Percentiles rank a stretch among this genome's conserved stretches.
phyloP scores from a whole-genome alignment of 1,140 invertebrate species.

The Ceratosolen fusciceps region DNA sequence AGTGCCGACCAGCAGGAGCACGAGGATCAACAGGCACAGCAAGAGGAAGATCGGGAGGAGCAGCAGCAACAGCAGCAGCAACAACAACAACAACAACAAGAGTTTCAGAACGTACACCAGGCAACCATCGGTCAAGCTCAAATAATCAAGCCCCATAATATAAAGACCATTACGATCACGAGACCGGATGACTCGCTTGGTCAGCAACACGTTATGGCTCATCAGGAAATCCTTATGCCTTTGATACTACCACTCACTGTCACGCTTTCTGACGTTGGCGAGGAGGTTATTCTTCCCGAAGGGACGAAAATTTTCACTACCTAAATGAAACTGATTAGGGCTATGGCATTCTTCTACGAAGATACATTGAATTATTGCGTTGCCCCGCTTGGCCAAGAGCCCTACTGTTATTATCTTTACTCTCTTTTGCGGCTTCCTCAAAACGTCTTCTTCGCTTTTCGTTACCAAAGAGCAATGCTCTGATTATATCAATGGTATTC shows the following conservation, averaged over 20 bases:
- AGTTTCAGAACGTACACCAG: conserved; percentile 22
- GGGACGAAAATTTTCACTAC: conserved; percentile 69
- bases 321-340: too few relatives aligned
- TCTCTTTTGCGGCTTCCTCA: too few relatives aligned
- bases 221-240: conserved; percentile 69
- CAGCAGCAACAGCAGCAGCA: conserved; percentile 11
- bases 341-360: too few relatives aligned
- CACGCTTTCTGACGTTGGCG: conserved; percentile 66
- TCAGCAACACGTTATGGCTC: conserved; percentile 64
- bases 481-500: too few relatives aligned
- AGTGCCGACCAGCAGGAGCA: conserved; percentile 39
- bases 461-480: too few relatives aligned
- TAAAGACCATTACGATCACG: conserved; percentile 68
- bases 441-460: too few relatives aligned
- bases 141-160: conserved; percentile 62
- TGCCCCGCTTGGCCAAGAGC: too few relatives aligned
- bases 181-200: conserved; percentile 56
- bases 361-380: too few relatives aligned
- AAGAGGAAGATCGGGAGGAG: conserved; percentile 47
- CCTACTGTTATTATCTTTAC: too few relatives aligned
- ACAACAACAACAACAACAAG: background rate
- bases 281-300: conserved; percentile 69
- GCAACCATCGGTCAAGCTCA: conserved; percentile 41
- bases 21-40: conserved; percentile 8
- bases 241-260: conserved; percentile 68